These are phyloP conservation scores for Spodoptera exigua DNA, from an alignment of 2,888 invertebrate genomes.

Conservation along the genomic window DNA sequence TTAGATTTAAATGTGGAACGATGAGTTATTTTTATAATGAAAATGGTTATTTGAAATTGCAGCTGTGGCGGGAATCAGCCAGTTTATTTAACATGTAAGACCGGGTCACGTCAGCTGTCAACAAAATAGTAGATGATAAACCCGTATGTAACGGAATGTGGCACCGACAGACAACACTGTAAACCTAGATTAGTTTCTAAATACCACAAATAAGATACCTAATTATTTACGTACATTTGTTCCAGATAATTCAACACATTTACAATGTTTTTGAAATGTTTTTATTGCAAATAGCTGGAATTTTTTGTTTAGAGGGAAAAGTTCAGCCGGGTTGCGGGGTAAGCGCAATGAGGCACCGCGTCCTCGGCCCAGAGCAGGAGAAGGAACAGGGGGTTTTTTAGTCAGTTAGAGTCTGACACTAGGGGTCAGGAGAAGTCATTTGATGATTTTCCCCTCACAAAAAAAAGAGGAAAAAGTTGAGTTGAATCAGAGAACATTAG, in stretches of 20 bases:
- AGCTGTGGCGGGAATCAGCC: neutral
- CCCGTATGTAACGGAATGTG: slow-evolving; percentile 28
- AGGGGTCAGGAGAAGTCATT: no score
- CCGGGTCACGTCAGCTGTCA: slow-evolving; percentile 32
- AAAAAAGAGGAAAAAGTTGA: no score
- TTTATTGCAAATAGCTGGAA: neutral
- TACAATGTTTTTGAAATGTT: slow-evolving; percentile 1
- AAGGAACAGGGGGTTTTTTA: no score
- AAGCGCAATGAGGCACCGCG: no score
- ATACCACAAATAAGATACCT: slow-evolving; percentile 29
- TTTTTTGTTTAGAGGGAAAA: neutral
- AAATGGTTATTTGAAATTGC: neutral
- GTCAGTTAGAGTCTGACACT: no score
- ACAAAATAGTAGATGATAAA: slow-evolving; percentile 39
- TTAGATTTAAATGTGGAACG: no score
- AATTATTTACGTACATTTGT: slow-evolving; percentile 43
- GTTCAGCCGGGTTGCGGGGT: no score
- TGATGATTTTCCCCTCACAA: no score
- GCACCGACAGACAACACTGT: slow-evolving; percentile 29
- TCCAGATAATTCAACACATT: slow-evolving; percentile 29
- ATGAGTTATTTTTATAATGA: no score
- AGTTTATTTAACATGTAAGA: slow-evolving; percentile 6
- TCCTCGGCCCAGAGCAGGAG: no score
- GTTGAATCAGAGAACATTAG: no score
- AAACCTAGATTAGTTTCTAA: slow-evolving; percentile 42